Conservation (phyloP, 2,797 vertebrate species). For the Strix occidentalis region DNA sequence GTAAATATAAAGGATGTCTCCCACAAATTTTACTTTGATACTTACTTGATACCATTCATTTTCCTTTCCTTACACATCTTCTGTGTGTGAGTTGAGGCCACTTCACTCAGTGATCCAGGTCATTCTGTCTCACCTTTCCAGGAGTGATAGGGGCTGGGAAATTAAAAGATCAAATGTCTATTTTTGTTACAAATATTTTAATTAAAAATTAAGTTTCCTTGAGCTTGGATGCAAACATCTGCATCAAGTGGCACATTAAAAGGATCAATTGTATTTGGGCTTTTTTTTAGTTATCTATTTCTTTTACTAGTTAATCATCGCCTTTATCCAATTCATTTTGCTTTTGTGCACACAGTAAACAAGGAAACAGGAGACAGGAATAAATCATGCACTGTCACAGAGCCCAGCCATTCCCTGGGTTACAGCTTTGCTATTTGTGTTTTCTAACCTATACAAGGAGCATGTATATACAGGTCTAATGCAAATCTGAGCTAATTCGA, state of each 20-base stretch:
- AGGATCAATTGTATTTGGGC: constrained; percentile 2
- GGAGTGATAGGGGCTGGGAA: not conserved
- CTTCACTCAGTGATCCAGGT: not conserved
- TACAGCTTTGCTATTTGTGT: constrained; percentile 23
- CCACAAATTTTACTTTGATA: constrained; percentile 59
- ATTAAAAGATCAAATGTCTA: constrained; percentile 33
- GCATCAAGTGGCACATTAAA: not conserved
- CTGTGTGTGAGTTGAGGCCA: not conserved
- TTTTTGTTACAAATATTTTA: constrained; percentile 64
- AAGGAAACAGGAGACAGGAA: not conserved
- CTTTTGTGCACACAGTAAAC: constrained; percentile 43
- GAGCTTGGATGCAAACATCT: constrained; percentile 31
- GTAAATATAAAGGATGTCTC: constrained; percentile 67
- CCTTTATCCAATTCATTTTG: constrained; percentile 5
- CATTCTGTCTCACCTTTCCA: not conserved
- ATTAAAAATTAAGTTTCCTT: constrained; percentile 69
- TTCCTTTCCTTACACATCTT: constrained; percentile 12
- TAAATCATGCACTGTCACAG: not conserved
- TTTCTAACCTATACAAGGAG: constrained; percentile 36
- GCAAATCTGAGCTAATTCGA: constrained; percentile 63
- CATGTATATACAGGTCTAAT: not conserved
- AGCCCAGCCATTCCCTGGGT: not conserved
- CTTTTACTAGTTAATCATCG: constrained; percentile 37
- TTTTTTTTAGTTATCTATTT: not conserved
- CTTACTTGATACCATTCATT: constrained; percentile 50